Evolutionary conservation across 2,888 invertebrate species (phyloP).

Genomic region (Agrochola circellaris): DNA sequence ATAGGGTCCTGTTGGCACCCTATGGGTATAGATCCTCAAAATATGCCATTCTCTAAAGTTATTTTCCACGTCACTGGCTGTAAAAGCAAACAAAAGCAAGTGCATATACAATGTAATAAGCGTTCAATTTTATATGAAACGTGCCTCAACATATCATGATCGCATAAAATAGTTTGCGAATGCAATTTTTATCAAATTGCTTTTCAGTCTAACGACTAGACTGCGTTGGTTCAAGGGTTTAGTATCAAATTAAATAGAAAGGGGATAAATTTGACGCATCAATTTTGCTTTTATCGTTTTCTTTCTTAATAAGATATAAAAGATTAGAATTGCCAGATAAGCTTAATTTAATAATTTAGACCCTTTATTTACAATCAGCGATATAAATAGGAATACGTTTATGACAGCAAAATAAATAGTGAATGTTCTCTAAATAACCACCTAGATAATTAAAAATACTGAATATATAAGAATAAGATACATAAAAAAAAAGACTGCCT

Average conservation of each 20-base stretch:
- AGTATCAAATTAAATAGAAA: constrained; percentile 49
- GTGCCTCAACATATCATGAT: constrained; percentile 23
- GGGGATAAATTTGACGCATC: constrained; percentile 5
- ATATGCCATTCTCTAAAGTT: neutral
- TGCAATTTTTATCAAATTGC: constrained; percentile 56
- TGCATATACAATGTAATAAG: constrained; percentile 13
- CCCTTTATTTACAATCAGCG: constrained; percentile 6
- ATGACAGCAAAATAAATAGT: neutral
- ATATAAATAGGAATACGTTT: constrained; percentile 4
- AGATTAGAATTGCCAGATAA: neutral
- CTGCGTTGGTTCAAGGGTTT: constrained; percentile 33
- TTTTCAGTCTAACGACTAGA: constrained; percentile 50
- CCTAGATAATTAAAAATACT: neutral
- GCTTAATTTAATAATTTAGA: neutral
- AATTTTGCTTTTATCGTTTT: constrained; percentile 34
- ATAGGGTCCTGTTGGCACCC: neutral
- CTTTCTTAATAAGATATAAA: constrained; percentile 3
- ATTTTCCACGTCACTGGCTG: neutral
- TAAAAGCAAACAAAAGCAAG: constrained; percentile 7
- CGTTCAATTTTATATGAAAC: constrained; percentile 47
- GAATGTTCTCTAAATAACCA: neutral
- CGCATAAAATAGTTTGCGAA: constrained; percentile 37
- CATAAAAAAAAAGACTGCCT: no score
- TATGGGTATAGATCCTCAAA: neutral
- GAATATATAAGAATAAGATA: no score